Percentiles rank a stretch among this genome's conserved stretches.
phyloP scores from a whole-genome alignment of 1,140 invertebrate species.

The Magallana ariakensis region DNA sequence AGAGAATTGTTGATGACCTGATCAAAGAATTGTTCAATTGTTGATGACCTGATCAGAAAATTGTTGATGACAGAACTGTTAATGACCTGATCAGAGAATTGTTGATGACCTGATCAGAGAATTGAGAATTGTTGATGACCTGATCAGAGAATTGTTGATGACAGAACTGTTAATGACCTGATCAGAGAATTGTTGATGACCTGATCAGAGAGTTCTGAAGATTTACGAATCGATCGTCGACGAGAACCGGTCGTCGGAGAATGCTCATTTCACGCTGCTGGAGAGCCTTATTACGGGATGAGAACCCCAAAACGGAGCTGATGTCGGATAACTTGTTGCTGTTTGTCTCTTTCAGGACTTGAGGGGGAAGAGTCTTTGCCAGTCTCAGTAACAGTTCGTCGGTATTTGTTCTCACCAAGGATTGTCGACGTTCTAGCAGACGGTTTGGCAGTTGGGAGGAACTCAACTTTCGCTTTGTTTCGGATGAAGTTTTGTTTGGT shows the following conservation, averaged over 20 bases:
- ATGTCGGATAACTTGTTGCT: constrained; percentile 32
- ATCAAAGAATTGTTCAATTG: too few species aligned
- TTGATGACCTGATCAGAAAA: too few species aligned
- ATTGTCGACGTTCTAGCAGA: background rate
- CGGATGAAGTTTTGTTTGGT: background rate
- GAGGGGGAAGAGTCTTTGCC: constrained; percentile 34
- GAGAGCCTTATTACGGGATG: background rate
- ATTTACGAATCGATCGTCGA: background rate
- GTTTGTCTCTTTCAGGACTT: constrained; percentile 23
- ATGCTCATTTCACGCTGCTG: background rate
- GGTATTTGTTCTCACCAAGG: background rate
- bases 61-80: too few species aligned
- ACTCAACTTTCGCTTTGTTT: background rate
- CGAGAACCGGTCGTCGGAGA: background rate
- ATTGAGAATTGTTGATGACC: too few species aligned
- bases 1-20: too few species aligned
- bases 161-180: too few species aligned
- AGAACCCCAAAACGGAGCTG: constrained; percentile 37
- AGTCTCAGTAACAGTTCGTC: constrained; percentile 46
- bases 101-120: too few species aligned
- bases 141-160: too few species aligned
- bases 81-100: background rate
- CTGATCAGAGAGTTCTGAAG: background rate
- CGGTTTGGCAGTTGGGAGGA: background rate
- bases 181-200: background rate